Evolutionary conservation across 1,140 invertebrate genomes (phyloP).

Genomic region (Pseudachorutes palmiensis): DNA sequence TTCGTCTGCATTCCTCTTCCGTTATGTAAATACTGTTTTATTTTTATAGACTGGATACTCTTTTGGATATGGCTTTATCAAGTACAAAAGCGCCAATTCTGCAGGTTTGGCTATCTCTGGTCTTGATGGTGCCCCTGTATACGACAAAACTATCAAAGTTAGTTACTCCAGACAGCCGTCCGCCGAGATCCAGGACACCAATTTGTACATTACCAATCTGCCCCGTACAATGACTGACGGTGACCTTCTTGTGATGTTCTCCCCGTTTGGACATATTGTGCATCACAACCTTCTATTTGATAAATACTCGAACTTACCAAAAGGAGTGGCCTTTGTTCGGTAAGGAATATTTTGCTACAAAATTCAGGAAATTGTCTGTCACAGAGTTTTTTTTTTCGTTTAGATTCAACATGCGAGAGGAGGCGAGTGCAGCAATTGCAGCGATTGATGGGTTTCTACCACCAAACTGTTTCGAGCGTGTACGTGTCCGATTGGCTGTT

Average conservation of each 20-base stretch:
- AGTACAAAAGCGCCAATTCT: constrained; percentile 75
- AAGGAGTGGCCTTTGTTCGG: constrained; percentile 89
- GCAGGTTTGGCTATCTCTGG: constrained; percentile 74
- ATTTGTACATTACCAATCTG: constrained; percentile 86
- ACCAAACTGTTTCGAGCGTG: constrained; percentile 68
- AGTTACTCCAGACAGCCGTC: constrained; percentile 82
- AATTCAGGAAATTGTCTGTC: background rate
- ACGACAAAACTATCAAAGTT: constrained; percentile 79
- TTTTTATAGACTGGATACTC: constrained; percentile 76
- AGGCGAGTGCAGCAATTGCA: constrained; percentile 79
- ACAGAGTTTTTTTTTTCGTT: constrained; percentile 13
- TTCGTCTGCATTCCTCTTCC: background rate
- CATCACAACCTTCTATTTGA: constrained; percentile 81
- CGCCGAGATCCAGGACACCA: constrained; percentile 88
- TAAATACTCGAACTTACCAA: constrained; percentile 71
- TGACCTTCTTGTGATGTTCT: constrained; percentile 73
- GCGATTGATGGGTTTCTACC: constrained; percentile 75
- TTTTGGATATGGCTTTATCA: constrained; percentile 93
- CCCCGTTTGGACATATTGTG: constrained; percentile 76
- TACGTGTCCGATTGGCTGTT: constrained; percentile 84
- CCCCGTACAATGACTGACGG: constrained; percentile 72
- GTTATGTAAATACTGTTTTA: constrained; percentile 24
- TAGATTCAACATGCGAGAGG: constrained; percentile 69
- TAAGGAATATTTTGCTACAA: constrained; percentile 42
- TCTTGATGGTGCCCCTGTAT: constrained; percentile 77